Base-by-base conservation (phyloP, 2,888 invertebrate genomes). In the Seira musarum region DNA sequence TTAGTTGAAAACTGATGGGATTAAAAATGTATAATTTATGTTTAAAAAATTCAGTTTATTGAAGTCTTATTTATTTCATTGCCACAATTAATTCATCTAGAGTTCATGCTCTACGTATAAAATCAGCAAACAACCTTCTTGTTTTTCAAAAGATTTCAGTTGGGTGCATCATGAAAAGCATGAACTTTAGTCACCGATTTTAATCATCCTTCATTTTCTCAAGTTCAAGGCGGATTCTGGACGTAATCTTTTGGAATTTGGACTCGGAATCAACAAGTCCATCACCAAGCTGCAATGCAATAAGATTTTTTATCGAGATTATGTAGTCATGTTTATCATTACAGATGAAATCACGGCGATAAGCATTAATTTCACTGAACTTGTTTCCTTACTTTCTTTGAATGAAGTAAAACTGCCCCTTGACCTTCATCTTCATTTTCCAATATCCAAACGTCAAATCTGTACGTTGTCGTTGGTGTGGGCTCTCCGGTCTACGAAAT, bases 401-500 rank as follows among this genome's bases (percentile, higher is more conserved):
- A 81, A 67, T 81, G 71, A 5, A 75, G 75, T 1, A 75, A 66
- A 49, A 83, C 46, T 53, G 80, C 49, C 3, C 65, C 63, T 21
- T 57, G 63, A 46, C 73, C 73, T 19, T 65, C 65, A 2, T 60
- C 66, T 30, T 68, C 75, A 61, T 75, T 75, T 68, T 80, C 78
- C 19, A 69, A 66, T 13, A 83, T 80, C 65, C 63, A 60, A 0
- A 83, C 83, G n/a, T 83, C 83, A 60, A 83, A 81, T 61, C 30
- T 71, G 10, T 80, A 80, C 1, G 83, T 81, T 13, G 77, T 78
- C 1, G 67, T 57, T 21, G 83, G 77, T 13, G 83, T 83, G 2
- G 80, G 73, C 30, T 83, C 83, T 17, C 80, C 77, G 15, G 24
- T 82, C 82, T 81, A 10, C 17, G 57, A 70, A 57, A 57, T 57